Conservation (phyloP, 2,797 vertebrate species). For the Poecilia velifera region DNA sequence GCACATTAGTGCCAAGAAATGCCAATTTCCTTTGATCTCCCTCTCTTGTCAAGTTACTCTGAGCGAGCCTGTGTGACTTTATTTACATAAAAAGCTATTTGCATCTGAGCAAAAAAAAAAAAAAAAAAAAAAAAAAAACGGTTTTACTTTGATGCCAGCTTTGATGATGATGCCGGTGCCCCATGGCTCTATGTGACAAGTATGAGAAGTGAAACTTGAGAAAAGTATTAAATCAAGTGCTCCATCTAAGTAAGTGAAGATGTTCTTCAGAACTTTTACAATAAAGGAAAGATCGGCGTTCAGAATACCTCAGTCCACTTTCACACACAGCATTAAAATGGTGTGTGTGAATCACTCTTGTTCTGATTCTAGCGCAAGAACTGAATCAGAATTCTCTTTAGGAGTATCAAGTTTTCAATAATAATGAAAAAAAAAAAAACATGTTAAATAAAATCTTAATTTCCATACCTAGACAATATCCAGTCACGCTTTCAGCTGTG, state of each 20-base stretch:
- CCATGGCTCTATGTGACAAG: conserved; percentile 32
- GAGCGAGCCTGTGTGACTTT: conserved; percentile 52
- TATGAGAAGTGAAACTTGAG: conserved; percentile 11
- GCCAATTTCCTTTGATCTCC: conserved; percentile 65
- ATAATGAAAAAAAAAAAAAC: background rate
- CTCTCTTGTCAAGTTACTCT: conserved; percentile 40
- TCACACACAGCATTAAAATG: conserved; percentile 26
- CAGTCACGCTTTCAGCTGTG: conserved; percentile 11
- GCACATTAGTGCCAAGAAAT: conserved; percentile 50
- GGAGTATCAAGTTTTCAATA: background rate
- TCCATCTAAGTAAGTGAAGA: conserved; percentile 21
- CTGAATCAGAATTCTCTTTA: conserved; percentile 16
- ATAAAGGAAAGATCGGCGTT: background rate
- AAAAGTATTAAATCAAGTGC: conserved; percentile 8
- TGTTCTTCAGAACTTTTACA: conserved; percentile 8
- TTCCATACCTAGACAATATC: conserved; percentile 31
- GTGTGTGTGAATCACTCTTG: background rate
- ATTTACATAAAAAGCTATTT: conserved; percentile 68
- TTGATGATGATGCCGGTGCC: conserved; percentile 53
- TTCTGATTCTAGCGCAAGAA: background rate
- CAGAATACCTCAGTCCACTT: conserved; percentile 16
- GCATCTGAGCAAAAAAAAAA: conserved; percentile 37
- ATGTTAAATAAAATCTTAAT: conserved; percentile 8
- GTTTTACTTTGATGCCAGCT: conserved; percentile 67
- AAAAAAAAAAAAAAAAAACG: conserved; percentile 25